Conservation (phyloP, 2,888 invertebrate species). For the Galerucella nymphaeae region DNA sequence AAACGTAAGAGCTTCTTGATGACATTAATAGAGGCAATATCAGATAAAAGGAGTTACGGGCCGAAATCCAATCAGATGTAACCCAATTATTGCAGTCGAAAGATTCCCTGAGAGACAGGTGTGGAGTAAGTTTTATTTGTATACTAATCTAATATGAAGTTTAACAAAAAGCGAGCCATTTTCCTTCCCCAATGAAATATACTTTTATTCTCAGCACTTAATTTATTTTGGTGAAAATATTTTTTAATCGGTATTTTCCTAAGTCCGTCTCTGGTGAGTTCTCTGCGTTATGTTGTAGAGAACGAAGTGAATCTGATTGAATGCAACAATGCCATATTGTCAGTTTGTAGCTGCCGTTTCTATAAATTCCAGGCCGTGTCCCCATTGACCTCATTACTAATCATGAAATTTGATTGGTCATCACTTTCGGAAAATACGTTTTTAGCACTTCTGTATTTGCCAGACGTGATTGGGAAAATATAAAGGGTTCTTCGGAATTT, state of each 20-base stretch:
- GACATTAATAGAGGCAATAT: conserved; percentile 33
- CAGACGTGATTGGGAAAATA: conserved; percentile 1
- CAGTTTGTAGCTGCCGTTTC: conserved; percentile 16
- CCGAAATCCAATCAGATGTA: conserved; percentile 47
- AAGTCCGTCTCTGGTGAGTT: neutral
- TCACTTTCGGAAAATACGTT: conserved; percentile 3
- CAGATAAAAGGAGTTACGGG: conserved; percentile 33
- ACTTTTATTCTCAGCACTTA: no score
- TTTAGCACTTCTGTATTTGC: neutral
- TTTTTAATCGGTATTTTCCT: no score
- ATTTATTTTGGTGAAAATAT: no score
- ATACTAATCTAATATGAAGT: no score
- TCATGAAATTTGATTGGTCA: conserved; percentile 15
- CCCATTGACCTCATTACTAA: conserved; percentile 17
- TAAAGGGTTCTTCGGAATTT: conserved; percentile 1
- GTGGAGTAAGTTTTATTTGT: conserved; percentile 7
- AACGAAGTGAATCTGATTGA: conserved; percentile 45
- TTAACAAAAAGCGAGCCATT: no score
- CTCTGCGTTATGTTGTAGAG: conserved; percentile 22
- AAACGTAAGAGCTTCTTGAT: conserved; percentile 29
- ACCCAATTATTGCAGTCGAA: conserved; percentile 49
- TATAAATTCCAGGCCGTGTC: conserved; percentile 17
- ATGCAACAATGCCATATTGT: conserved; percentile 49
- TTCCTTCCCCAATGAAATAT: no score
- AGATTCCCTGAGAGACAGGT: conserved; percentile 37